Conservation (phyloP, 1,140 invertebrate genomes). For the Rhopalosiphum maidis region DNA sequence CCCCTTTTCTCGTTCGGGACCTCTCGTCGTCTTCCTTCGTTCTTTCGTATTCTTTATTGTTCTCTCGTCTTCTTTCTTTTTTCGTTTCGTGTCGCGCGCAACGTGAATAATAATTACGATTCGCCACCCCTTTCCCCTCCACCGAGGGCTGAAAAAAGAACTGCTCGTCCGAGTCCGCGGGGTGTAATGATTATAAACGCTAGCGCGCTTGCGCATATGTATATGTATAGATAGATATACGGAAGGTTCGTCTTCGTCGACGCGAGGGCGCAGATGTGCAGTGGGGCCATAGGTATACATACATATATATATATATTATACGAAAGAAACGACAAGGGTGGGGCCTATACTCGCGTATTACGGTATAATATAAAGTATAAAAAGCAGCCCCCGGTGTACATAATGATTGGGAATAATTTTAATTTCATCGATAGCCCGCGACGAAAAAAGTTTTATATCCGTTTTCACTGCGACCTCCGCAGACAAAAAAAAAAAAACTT, state of each 20-base stretch:
- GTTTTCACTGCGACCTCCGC: neutral
- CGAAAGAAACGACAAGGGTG: neutral
- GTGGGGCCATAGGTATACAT: neutral
- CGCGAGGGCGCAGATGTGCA: conserved; percentile 10
- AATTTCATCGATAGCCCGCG: conserved; percentile 46
- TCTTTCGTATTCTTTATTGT: conserved; percentile 3
- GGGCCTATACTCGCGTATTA: neutral
- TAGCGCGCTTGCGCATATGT: neutral
- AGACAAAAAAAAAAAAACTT: neutral
- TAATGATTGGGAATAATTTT: conserved; percentile 54
- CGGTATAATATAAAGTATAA: neutral
- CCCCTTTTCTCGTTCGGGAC: neutral
- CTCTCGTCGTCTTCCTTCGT: neutral
- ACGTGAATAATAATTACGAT: conserved; percentile 56
- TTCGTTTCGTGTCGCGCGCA: conserved; percentile 27
- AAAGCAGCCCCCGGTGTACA: neutral
- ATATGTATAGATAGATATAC: too few species aligned
- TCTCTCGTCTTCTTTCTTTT: neutral
- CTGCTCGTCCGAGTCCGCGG: neutral
- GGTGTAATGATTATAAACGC: conserved; percentile 23
- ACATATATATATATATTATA: neutral
- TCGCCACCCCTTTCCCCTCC: neutral
- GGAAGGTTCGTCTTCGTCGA: neutral
- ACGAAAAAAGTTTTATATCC: conserved; percentile 42
- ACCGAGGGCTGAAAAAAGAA: neutral